Evolutionary conservation across 2,797 vertebrate genomes (phyloP).

Genomic region (Orestias chungarensis): DNA sequence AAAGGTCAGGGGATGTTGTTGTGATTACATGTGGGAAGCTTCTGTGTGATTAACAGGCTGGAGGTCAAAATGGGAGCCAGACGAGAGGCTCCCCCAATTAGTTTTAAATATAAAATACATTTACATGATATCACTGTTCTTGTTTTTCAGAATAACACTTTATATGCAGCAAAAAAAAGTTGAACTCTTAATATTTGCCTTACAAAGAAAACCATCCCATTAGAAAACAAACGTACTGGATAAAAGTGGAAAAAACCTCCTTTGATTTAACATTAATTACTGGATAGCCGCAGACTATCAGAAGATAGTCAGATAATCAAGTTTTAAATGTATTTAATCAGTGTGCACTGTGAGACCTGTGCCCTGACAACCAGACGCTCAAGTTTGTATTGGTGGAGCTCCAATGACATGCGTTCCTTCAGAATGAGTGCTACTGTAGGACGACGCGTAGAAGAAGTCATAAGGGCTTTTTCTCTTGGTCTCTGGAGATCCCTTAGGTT

Average conservation of each 20-base stretch:
- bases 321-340: constrained; percentile 77
- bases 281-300: constrained; percentile 72
- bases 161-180: background rate
- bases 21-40: constrained; percentile 86
- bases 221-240: constrained; percentile 15
- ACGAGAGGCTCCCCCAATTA: constrained; percentile 48
- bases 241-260: constrained; percentile 42
- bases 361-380: constrained; percentile 56
- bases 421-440: constrained; percentile 54
- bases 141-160: background rate
- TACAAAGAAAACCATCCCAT: background rate
- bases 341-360: constrained; percentile 72
- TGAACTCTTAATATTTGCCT: background rate
- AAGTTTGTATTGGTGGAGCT: constrained; percentile 65
- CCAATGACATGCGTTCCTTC: constrained; percentile 61
- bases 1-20: constrained; percentile 82
- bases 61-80: constrained; percentile 61
- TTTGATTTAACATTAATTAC: constrained; percentile 73
- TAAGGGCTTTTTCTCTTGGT: constrained; percentile 69
- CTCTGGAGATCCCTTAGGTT: constrained; percentile 64
- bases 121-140: background rate
- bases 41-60: constrained; percentile 79
- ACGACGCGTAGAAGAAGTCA: constrained; percentile 56
- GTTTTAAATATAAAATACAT: no score
- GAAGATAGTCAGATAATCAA: constrained; percentile 71